These are phyloP conservation scores for Eucidaris tribuloides DNA, from an alignment of 35 echinoderm and acorn worm species.

Conservation along the genomic window DNA sequence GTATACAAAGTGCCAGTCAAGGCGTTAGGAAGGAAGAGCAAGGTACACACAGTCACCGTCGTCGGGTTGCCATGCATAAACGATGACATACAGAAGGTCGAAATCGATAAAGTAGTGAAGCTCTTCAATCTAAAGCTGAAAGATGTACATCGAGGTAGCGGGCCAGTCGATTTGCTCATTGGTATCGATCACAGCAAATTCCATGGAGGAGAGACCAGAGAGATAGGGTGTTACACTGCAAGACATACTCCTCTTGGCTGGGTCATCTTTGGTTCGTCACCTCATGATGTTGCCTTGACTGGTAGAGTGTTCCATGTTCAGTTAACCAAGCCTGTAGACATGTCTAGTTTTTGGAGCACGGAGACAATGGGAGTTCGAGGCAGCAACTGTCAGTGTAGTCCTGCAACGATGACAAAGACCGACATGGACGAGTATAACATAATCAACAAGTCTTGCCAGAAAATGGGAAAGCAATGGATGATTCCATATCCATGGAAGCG, in stretches of 20 bases:
- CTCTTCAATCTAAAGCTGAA: background rate
- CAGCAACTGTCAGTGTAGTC: constrained; percentile 28
- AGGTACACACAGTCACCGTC: background rate
- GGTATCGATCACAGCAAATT: constrained; percentile 56
- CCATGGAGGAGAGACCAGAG: constrained; percentile 44
- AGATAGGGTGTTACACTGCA: constrained; percentile 12
- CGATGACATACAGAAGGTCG: background rate
- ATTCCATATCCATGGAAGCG: constrained; percentile 36
- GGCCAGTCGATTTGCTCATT: constrained; percentile 46
- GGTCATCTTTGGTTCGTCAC: constrained; percentile 38
- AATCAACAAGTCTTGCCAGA: constrained; percentile 35
- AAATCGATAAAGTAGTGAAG: constrained; percentile 1
- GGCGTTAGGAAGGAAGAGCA: background rate
- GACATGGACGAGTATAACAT: constrained; percentile 1
- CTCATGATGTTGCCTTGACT: background rate
- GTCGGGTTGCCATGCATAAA: constrained; percentile 28
- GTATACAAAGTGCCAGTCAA: background rate
- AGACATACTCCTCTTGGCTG: constrained; percentile 50
- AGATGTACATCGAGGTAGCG: constrained; percentile 38
- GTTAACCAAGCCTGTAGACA: background rate
- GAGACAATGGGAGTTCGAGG: constrained; percentile 34
- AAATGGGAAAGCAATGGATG: constrained; percentile 28
- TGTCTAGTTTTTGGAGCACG: constrained; percentile 44
- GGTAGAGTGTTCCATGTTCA: constrained; percentile 32
- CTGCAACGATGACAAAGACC: background rate